Evolutionary conservation across 2,888 invertebrate species (phyloP).

Genomic region (Diogma glabrata): DNA sequence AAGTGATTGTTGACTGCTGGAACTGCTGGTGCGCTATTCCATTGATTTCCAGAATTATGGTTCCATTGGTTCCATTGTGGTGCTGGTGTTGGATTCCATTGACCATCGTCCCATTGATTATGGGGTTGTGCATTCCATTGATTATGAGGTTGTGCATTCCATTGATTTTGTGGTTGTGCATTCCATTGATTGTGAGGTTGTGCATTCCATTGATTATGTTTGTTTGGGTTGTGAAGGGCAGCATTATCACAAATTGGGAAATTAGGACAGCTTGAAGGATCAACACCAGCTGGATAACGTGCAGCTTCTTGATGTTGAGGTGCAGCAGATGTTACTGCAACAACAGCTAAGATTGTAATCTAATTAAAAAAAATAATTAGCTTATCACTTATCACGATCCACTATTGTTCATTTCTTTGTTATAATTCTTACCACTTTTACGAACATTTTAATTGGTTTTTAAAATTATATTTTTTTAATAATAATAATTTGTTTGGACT

Average conservation of each 20-base stretch:
- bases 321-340: constrained; percentile 27
- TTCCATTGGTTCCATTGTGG: constrained; percentile 14
- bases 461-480: constrained; percentile 10
- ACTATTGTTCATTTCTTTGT: background rate
- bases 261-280: constrained; percentile 39
- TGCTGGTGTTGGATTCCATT: constrained; percentile 22
- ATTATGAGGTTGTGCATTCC: constrained; percentile 21
- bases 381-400: background rate
- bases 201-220: constrained; percentile 28
- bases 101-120: constrained; percentile 17
- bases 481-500: constrained; percentile 28
- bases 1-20: constrained; percentile 22
- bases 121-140: constrained; percentile 10
- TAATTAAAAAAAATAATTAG: background rate
- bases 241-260: constrained; percentile 42
- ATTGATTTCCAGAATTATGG: constrained; percentile 18
- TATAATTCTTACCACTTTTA: constrained; percentile 34
- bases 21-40: constrained; percentile 21
- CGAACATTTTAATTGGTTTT: constrained; percentile 30
- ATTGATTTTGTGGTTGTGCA: too few species aligned
- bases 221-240: constrained; percentile 33
- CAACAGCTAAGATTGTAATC: constrained; percentile 9
- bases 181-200: constrained; percentile 23
- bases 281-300: constrained; percentile 39
- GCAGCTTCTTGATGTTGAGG: constrained; percentile 35